A percentile compares a stretch with the other conserved stretches of the same genome.
Evolutionary conservation across 2,113 vertebrate genomes (phyloP).

Genomic region (Plecturocebus donacophilus): DNA sequence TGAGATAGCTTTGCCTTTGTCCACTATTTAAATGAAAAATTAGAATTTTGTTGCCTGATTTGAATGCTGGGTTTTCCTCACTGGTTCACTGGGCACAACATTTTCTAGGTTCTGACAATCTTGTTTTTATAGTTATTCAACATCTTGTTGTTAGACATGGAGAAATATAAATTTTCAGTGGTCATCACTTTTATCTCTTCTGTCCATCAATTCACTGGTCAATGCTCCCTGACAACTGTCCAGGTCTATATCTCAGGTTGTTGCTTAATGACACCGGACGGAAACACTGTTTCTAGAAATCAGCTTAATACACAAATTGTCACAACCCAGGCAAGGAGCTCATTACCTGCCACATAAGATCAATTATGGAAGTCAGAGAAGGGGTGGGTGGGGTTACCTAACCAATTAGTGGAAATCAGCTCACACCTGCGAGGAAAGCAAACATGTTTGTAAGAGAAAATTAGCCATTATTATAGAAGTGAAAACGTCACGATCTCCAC

Average conservation of each 20-base stretch:
- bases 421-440: background rate
- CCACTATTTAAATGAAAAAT: background rate
- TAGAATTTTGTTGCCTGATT: too few relatives aligned
- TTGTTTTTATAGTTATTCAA: background rate
- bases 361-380: background rate
- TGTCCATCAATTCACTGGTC: background rate
- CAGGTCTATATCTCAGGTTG: background rate
- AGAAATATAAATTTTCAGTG: accelerated
- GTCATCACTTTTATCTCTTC: background rate
- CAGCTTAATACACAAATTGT: background rate
- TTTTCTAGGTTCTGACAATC: background rate
- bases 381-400: accelerated
- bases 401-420: background rate
- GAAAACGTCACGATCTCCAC: background rate
- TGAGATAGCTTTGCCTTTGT: background rate
- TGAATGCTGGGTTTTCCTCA: background rate
- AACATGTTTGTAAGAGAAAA: background rate
- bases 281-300: background rate
- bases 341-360: background rate
- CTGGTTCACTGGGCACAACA: background rate
- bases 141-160: background rate
- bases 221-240: background rate
- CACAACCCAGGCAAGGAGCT: background rate
- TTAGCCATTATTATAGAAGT: background rate
- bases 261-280: background rate